Base-by-base conservation (phyloP, 2,888 invertebrate genomes). In the Blastobasis adustella region DNA sequence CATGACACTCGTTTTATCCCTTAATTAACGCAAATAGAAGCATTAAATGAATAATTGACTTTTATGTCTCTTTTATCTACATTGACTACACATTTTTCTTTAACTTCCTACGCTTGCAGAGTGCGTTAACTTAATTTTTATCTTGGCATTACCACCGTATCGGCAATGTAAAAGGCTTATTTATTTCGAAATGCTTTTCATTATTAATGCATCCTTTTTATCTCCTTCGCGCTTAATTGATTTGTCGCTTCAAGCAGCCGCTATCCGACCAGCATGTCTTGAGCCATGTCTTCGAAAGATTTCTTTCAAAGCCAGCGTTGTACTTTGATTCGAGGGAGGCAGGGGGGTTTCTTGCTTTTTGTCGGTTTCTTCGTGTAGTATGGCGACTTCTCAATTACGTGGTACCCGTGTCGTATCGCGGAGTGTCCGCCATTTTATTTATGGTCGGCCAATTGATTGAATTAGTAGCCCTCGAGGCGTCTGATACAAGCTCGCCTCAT, bases 401-500 rank as follows among this genome's bases (percentile, higher is more conserved):
- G 73, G 69, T 71, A 69, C 60, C 67, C 65, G 66, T 68, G 74
- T 71, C 66, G 77, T 82, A 83, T 84, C 80, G 82, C 79, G 68
- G 73, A 76, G 70, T 77, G 82, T 78, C 82, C 67, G 69, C 72
- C 68, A 63, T 64, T 77, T 82, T 85, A 86, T 87, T 86, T 87
- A 86, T 85, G 82, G 79, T 69, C 76, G 66, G 71, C 69, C 79
- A 79, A 86, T 85, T 85, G 86, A 87, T 87, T 87, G 86, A 86
- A 85, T 86, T 87, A 87, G 83, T 82, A 73, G 78, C 73, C 84
- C 83, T 77, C 61, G 73, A 83, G 83, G 85, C 83, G 75, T 62
- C 70, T 68, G 76, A 76, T 77, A 76, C 72, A 60, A 73, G 69
- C 76, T 70, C 70, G 76, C 67, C 74, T 74, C 66, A 71, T 74